Evolutionary conservation across 2,113 vertebrate species (phyloP), one percentile per base, ranked within the genome.

Genomic region (Oncorhynchus keta): DNA sequence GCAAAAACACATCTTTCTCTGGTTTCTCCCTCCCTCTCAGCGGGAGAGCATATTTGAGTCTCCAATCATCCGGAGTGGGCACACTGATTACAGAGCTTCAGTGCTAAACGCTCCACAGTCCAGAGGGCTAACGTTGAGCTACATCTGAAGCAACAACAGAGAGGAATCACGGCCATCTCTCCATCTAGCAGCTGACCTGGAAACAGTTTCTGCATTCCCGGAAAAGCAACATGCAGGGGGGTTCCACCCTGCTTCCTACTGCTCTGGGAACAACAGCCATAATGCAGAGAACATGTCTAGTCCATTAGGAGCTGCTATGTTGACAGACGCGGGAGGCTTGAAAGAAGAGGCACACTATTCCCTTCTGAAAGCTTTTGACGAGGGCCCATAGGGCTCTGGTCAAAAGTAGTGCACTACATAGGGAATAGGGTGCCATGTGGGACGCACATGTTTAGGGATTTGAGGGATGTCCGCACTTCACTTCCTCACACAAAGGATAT

Each of bases 91-190:
- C 72, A 55, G 39, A 45, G 14, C 5, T 45, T 3, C 39, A 12
- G 8, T 9, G 9, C 39, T 45, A 45, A 11, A 45, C 39, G 39
- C 39, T 45, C 39, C 39, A 45, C 9, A 45, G 39, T 45, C 39
- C 9, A 45, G 2, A 3, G 39, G 39, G 39, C 39, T n/a, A 30
- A 30, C 68, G 88, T 91, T 45, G 85, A 90, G 89, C 82, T 87
- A 81, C 87, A 90, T 89, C 88, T 82, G 74, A 91, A 82, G 85
- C 76, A 90, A 91, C 86, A 90, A 88, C 67, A 81, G 68, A 72
- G 72, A 12, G 70, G 61, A 70, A 26, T 65, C 65, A 49, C 3
- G 48, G 39, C 9, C 39, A 45, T 45, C 39, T 45, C 39, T 64
- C 65, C 13, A 12, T 4, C 9, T 59, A 69, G 67, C 68, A 90